Evolutionary conservation across 2,113 vertebrate species (phyloP).

Genomic region (Macquaria ambigua): DNA sequence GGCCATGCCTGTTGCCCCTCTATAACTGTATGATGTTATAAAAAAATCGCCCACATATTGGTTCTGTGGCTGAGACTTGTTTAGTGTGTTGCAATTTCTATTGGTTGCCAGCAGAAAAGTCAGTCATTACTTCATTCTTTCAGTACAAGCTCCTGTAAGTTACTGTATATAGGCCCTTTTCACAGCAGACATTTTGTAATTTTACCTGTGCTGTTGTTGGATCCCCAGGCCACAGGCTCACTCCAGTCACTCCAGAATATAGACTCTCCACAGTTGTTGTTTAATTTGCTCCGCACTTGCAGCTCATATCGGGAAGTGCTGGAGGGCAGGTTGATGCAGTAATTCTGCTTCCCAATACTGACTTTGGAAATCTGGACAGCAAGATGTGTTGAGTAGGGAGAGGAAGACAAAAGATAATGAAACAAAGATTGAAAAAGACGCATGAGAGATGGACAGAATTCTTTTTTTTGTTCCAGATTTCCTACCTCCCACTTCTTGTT

Average conservation of each 20-base stretch:
- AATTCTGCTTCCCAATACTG: rapidly evolving
- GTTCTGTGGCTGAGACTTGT: not conserved
- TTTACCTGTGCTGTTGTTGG: constrained; percentile 63
- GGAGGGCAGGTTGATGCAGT: constrained; percentile 71
- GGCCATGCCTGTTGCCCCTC: too few species aligned
- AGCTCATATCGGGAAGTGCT: constrained; percentile 68
- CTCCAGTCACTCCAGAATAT: constrained; percentile 82
- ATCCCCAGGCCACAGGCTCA: constrained; percentile 74
- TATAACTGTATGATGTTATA: not conserved
- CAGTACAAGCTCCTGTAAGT: not conserved
- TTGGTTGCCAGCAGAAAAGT: not conserved
- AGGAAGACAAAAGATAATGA: not conserved
- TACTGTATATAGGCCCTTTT: not conserved
- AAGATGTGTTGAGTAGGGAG: not conserved
- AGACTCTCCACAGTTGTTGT: not conserved
- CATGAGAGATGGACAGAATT: not conserved
- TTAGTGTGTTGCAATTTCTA: not conserved
- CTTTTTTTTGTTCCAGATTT: not conserved
- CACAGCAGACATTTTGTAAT: not conserved
- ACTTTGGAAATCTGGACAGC: not conserved
- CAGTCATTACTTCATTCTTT: not conserved
- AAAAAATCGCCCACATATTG: not conserved
- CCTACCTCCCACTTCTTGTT: constrained; percentile 55
- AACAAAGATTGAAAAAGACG: not conserved
- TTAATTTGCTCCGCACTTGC: constrained; percentile 67